Conservation (phyloP, 2,113 vertebrate genomes). For the Sula dactylatra region DNA sequence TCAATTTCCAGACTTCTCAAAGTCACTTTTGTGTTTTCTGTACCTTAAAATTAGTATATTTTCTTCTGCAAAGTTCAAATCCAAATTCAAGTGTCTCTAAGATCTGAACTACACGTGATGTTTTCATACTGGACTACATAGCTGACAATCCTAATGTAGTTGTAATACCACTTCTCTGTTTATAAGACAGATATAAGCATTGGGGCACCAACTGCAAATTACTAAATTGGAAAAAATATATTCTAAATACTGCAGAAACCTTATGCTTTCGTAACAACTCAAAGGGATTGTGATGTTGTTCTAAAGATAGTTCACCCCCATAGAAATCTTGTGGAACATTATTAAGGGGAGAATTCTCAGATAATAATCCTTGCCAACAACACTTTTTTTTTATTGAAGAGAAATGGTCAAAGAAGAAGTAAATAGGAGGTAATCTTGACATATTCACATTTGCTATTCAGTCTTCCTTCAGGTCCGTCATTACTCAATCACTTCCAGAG, state of each 20-base stretch:
- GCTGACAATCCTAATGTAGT: not conserved
- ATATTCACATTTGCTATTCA: not conserved
- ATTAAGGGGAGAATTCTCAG: not conserved
- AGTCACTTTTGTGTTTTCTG: not conserved
- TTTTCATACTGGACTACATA: not conserved
- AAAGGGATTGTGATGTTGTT: not conserved
- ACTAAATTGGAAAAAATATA: not conserved
- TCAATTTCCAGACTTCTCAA: not conserved
- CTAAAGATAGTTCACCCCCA: not conserved
- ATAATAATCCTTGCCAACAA: not conserved
- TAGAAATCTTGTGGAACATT: not conserved
- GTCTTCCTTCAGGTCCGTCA: not conserved
- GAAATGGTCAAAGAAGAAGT: not conserved
- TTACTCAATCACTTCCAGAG: not conserved
- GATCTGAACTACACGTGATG: not conserved
- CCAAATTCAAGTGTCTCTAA: not conserved
- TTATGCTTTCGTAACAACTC: not conserved
- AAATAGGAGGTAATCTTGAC: not conserved
- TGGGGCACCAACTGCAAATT: not conserved
- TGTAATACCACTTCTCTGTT: not conserved
- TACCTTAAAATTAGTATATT: not conserved
- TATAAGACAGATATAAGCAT: not conserved
- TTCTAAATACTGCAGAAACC: not conserved
- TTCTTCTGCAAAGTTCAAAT: not conserved
- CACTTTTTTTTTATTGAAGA: not conserved